Conservation (phyloP, 2,888 invertebrate genomes). For the Scrobipalpa costella region DNA sequence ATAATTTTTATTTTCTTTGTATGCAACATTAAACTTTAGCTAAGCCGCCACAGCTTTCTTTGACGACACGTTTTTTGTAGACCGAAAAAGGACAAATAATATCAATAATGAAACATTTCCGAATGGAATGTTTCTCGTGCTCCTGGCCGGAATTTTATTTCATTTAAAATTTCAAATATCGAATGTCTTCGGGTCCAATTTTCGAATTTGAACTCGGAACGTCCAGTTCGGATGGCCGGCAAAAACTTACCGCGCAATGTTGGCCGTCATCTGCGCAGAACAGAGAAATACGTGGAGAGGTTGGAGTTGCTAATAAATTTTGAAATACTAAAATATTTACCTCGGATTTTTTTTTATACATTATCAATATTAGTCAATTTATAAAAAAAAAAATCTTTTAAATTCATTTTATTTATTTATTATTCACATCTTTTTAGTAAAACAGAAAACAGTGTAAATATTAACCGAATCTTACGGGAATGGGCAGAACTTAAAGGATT, state of each 20-base stretch:
- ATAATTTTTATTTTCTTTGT: too few relatives aligned
- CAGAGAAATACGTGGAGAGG: conserved; percentile 48
- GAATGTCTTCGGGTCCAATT: conserved; percentile 74
- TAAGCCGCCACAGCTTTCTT: too few relatives aligned
- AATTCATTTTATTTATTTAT: too few relatives aligned
- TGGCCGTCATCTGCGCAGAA: conserved; percentile 70
- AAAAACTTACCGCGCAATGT: conserved; percentile 78
- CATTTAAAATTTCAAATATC: conserved; percentile 76
- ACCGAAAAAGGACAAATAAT: neutral
- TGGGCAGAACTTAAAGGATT: too few relatives aligned
- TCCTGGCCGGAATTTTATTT: conserved; percentile 51
- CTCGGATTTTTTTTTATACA: too few relatives aligned
- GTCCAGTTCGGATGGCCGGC: conserved; percentile 77
- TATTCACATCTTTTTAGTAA: too few relatives aligned
- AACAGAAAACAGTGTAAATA: too few relatives aligned
- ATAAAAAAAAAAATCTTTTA: too few relatives aligned
- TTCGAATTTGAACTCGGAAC: conserved; percentile 81
- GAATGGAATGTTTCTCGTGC: conserved; percentile 40
- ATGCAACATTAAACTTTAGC: too few relatives aligned
- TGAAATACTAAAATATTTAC: neutral
- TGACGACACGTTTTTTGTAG: too few relatives aligned
- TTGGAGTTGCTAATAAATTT: conserved; percentile 30
- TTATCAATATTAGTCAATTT: too few relatives aligned
- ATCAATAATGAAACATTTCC: neutral
- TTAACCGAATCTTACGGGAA: too few relatives aligned